phyloP scores from a whole-genome alignment of 2,888 invertebrate genomes.

The Rhaphigaster nebulosa region DNA sequence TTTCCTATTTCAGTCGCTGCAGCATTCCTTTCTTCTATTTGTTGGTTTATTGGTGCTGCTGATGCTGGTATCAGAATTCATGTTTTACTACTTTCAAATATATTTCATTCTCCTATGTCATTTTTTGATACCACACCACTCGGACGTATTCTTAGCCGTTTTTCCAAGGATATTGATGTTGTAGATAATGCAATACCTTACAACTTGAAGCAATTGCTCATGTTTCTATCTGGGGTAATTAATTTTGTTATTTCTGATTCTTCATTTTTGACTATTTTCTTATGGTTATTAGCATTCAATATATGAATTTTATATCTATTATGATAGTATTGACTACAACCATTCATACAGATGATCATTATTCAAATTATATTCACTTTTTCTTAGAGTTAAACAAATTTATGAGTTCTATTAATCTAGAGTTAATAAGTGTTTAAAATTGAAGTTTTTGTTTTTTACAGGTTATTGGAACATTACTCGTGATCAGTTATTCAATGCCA shows the following conservation, averaged over 20 bases:
- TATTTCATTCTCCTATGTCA: slow-evolving; percentile 67
- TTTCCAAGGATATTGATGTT: slow-evolving; percentile 69
- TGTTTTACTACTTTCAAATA: background rate
- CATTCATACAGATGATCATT: too few relatives aligned
- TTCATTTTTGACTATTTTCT: background rate
- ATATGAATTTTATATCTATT: too few relatives aligned
- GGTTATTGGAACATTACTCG: slow-evolving; percentile 88
- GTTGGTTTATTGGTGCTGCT: slow-evolving; percentile 17
- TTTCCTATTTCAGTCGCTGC: background rate
- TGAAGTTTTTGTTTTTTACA: slow-evolving; percentile 69
- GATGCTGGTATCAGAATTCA: slow-evolving; percentile 17
- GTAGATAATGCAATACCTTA: slow-evolving; percentile 66
- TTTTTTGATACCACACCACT: slow-evolving; percentile 70
- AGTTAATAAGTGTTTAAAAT: too few relatives aligned
- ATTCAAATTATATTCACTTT: too few relatives aligned
- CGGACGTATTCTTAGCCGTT: slow-evolving; percentile 69
- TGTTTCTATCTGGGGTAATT: slow-evolving; percentile 18
- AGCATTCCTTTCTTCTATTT: background rate
- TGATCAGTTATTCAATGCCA: slow-evolving; percentile 89
- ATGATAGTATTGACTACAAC: too few relatives aligned
- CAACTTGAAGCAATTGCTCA: background rate
- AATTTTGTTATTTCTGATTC: background rate
- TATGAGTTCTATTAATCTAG: too few relatives aligned
- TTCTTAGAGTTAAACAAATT: too few relatives aligned
- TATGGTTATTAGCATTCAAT: too few relatives aligned